A percentile compares a stretch with the other conserved stretches of the same genome.
These are phyloP conservation scores for Coelopa frigida DNA, from an alignment of 1,140 invertebrate species.

Conservation along the genomic window DNA sequence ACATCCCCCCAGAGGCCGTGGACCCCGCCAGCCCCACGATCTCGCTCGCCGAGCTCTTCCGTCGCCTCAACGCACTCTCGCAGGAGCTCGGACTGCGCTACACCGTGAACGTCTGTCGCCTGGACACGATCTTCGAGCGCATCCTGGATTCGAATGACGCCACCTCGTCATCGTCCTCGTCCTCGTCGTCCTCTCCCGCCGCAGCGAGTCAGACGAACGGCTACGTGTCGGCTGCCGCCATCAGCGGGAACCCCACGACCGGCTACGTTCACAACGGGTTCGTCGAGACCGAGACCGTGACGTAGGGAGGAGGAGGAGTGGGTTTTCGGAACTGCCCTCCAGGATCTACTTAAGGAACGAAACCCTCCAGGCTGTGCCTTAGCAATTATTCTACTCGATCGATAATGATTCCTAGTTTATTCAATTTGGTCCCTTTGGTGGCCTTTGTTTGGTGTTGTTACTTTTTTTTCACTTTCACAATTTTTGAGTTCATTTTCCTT, in stretches of 20 bases:
- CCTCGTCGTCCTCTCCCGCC: background rate
- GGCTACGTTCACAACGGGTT: constrained; percentile 37
- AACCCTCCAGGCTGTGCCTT: constrained; percentile 7
- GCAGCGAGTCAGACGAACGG: constrained; percentile 10
- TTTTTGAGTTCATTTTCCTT: background rate
- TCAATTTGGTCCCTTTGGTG: no score
- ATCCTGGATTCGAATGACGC: constrained; percentile 27
- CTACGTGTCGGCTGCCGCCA: constrained; percentile 16
- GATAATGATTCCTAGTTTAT: no score
- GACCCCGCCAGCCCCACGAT: background rate
- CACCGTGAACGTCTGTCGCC: constrained; percentile 30
- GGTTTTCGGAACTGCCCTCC: background rate
- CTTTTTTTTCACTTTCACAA: no score
- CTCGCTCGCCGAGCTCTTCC: constrained; percentile 20
- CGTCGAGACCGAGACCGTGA: constrained; percentile 26
- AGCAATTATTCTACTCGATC: no score
- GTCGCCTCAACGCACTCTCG: constrained; percentile 15
- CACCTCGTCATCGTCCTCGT: constrained; percentile 11
- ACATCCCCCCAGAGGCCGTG: constrained; percentile 1
- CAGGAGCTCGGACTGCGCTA: constrained; percentile 18
- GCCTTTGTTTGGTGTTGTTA: no score
- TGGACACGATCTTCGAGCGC: constrained; percentile 36
- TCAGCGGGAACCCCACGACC: constrained; percentile 23
- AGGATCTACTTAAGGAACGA: background rate
- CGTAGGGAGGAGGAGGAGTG: background rate